Evolutionary conservation across 2,113 vertebrate genomes (phyloP), one percentile per base, ranked within the genome.

Genomic region (Dicaeum eximium): DNA sequence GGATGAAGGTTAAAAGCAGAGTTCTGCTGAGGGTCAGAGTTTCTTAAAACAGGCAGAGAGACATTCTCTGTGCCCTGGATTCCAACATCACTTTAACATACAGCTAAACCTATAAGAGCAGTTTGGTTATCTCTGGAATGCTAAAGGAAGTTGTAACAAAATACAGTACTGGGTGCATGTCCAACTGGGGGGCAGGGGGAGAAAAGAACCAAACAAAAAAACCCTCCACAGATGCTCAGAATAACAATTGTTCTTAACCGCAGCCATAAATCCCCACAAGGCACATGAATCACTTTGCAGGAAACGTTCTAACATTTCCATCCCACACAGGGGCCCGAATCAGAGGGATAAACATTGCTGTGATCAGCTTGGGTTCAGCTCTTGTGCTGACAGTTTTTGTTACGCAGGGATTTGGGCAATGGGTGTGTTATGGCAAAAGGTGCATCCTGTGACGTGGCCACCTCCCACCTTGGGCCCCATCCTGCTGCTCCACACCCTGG

Each of bases 221-320:
- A 4, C 0, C 3, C 8, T 15, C 27, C 15, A 23, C 15, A 53
- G 22, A 61, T 0, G 3, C 38, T 88, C n/a, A n/a, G 71, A 86
- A 60, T 83, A 90, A 71, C 38, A 57, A 21, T 51, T 92, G 72
- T 62, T 95, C 78, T 80, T 78, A 80, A 89, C 77, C 10, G 0
- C 37, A 95, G 54, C 67, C 47, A 50, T 67, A 72, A 93, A 93
- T 93, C 89, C 73, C 82, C 65, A 25, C 70, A 51, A 44, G 77
- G 71, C 80, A 81, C 57, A 83, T 97, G 94, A 97, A 80, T 96
- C 90, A 86, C 50, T 90, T 83, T 45, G 21, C 95, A 94, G 95
- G 79, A 96, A 95, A 88, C 90, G 44, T 91, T 92, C 90, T 94
- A 40, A 60, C 27, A 37, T 90, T 91, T 17, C 2, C 90, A 92